Conservation (phyloP, 2,113 vertebrate species). For the Melanocharis versteri region DNA sequence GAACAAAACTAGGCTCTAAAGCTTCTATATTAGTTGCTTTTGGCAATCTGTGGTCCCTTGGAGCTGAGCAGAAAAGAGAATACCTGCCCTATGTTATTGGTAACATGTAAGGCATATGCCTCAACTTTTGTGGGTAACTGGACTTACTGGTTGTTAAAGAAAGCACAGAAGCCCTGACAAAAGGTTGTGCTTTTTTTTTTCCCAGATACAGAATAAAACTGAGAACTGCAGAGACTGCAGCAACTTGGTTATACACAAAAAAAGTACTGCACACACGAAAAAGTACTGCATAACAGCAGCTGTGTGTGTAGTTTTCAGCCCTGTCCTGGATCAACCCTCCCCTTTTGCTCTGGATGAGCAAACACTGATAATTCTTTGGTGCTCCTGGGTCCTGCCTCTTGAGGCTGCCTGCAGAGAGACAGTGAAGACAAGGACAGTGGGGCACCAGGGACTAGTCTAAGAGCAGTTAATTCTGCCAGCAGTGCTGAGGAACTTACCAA, state of each 20-base stretch:
- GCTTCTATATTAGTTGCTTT: not conserved
- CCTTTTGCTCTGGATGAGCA: not conserved
- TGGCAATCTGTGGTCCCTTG: not conserved
- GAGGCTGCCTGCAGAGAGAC: not conserved
- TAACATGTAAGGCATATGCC: not conserved
- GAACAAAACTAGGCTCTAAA: not conserved
- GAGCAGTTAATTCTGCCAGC: not conserved
- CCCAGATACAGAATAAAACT: not conserved
- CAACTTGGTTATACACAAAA: not conserved
- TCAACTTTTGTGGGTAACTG: not conserved
- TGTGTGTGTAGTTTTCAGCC: not conserved
- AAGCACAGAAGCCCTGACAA: not conserved
- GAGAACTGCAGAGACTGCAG: not conserved
- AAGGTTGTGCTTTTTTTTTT: not conserved
- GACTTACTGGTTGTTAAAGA: not conserved
- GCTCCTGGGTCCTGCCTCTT: not conserved
- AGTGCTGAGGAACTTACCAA: not conserved
- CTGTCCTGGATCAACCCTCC: not conserved
- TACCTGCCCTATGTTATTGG: not conserved
- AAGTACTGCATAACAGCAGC: not conserved
- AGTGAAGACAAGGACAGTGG: slow-evolving; percentile 5
- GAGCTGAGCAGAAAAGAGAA: not conserved
- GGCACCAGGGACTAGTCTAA: not conserved
- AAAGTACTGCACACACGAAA: not conserved
- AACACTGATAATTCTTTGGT: not conserved